phyloP scores from a whole-genome alignment of 2,113 vertebrate species.

The Zootoca vivipara region DNA sequence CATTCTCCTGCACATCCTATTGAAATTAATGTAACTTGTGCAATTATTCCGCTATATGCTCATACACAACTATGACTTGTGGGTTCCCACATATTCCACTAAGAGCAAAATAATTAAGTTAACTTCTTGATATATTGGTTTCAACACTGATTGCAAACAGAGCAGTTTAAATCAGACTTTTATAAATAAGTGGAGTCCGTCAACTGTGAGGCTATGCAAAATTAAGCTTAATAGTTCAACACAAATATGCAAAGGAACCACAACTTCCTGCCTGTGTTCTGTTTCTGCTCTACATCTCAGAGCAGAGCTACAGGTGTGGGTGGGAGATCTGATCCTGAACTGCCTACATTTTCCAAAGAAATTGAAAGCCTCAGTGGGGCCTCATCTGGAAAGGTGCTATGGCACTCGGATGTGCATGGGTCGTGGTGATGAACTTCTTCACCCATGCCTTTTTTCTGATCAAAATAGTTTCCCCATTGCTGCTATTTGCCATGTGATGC shows the following conservation, averaged over 20 bases:
- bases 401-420: neutral
- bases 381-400: neutral
- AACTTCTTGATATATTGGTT: neutral
- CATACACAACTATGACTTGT: neutral
- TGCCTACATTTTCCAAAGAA: neutral
- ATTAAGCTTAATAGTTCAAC: neutral
- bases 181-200: neutral
- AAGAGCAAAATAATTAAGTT: neutral
- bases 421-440: neutral
- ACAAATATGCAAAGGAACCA: neutral
- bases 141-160: neutral
- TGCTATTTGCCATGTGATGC: neutral
- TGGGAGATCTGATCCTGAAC: no score
- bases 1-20: neutral
- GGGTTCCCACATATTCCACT: neutral
- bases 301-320: neutral
- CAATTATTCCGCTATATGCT: neutral
- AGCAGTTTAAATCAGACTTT: neutral
- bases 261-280: neutral
- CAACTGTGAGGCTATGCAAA: neutral
- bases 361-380: neutral
- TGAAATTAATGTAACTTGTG: neutral
- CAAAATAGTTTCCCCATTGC: neutral
- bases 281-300: neutral
- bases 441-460: neutral